A percentile compares a stretch with the other conserved stretches of the same genome.
Conservation (phyloP, 2,888 invertebrate species). For the Glaucopsyche alexis region DNA sequence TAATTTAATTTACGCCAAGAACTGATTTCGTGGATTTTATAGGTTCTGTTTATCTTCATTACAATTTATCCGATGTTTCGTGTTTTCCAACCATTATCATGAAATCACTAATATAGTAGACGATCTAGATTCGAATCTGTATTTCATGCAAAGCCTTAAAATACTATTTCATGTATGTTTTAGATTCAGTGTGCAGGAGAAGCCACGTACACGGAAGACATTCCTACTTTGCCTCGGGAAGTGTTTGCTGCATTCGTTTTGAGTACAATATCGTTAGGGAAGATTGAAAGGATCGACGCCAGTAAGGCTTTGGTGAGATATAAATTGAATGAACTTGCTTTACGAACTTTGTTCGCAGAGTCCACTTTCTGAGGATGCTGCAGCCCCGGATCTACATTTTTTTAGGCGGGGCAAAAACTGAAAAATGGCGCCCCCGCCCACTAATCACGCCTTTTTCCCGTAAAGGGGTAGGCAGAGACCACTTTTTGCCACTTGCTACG, state of each 20-base stretch:
- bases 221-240: conserved; percentile 80
- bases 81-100: no score
- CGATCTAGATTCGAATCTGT: no score
- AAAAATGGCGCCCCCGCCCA: no score
- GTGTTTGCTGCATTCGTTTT: conserved; percentile 83
- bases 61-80: neutral
- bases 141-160: no score
- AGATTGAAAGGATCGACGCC: conserved; percentile 79
- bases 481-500: no score
- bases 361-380: no score
- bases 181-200: conserved; percentile 83
- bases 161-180: neutral
- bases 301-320: conserved; percentile 79
- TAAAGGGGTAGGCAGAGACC: no score
- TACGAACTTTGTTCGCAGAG: no score
- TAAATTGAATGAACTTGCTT: neutral
- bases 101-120: no score
- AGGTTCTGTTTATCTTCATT: neutral
- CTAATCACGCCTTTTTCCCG: no score
- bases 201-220: conserved; percentile 83
- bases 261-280: conserved; percentile 76
- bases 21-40: neutral
- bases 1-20: neutral
- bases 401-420: no score
- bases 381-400: no score